Conservation (phyloP, 2,113 vertebrate genomes). For the Cromileptes altivelis region DNA sequence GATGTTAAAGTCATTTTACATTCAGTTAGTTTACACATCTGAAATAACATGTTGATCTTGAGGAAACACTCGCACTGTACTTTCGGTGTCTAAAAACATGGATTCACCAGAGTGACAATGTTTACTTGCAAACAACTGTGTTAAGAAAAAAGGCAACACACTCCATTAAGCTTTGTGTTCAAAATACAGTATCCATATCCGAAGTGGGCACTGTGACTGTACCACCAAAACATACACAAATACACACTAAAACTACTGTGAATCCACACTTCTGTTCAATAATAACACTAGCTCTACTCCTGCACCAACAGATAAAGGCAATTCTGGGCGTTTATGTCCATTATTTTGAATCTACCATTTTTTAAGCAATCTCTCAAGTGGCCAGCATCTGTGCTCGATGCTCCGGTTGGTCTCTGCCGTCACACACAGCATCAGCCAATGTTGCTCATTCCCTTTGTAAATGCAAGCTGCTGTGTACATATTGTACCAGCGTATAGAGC, state of each 20-base stretch:
- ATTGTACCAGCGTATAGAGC: neutral
- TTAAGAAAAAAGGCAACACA: conserved; percentile 64
- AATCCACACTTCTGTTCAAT: conserved; percentile 32
- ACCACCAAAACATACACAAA: conserved; percentile 65
- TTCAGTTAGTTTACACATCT: conserved; percentile 78
- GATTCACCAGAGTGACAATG: conserved; percentile 68
- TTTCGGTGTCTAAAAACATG: conserved; percentile 47
- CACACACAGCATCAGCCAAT: conserved; percentile 1
- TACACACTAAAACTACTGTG: conserved; percentile 55
- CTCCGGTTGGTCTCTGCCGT: conserved; percentile 33
- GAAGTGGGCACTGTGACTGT: conserved; percentile 49
- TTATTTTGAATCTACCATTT: conserved; percentile 13
- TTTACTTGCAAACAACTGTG: conserved; percentile 49
- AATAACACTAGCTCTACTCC: conserved; percentile 41
- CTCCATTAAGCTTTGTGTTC: conserved; percentile 61
- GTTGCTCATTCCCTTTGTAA: conserved; percentile 59
- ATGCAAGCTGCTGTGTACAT: conserved; percentile 28
- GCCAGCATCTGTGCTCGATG: conserved; percentile 14
- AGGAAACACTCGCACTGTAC: conserved; percentile 64
- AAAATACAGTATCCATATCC: conserved; percentile 58
- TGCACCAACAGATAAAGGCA: conserved; percentile 57
- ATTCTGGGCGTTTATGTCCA: conserved; percentile 19
- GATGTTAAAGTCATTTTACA: conserved; percentile 76
- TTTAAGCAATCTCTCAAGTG: conserved; percentile 18
- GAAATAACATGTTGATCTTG: conserved; percentile 63